Evolutionary conservation across 1,140 invertebrate species (phyloP).

Genomic region (Akabosia matsudoensis): DNA sequence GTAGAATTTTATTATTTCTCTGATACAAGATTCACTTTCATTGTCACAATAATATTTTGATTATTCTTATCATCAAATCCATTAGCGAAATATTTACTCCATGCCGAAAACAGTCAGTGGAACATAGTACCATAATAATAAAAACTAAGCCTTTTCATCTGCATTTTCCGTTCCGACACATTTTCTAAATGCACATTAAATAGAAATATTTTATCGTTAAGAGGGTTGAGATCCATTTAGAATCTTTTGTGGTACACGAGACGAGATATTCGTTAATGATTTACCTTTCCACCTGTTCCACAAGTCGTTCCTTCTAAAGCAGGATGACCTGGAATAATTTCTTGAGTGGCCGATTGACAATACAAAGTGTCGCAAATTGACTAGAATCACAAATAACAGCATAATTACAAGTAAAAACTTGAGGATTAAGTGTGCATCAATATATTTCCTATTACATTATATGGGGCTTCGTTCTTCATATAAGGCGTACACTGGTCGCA

Average conservation of each 20-base stretch:
- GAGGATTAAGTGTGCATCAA: not conserved
- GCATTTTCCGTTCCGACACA: not conserved
- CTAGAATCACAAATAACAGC: conserved; percentile 1
- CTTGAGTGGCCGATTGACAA: not conserved
- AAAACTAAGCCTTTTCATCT: not conserved
- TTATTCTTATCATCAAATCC: too few species aligned
- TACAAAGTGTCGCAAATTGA: not conserved
- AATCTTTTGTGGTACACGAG: not conserved
- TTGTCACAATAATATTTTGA: too few species aligned
- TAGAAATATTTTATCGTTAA: too few species aligned
- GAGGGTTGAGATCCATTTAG: too few species aligned
- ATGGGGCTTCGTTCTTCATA: not conserved
- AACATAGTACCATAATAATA: too few species aligned
- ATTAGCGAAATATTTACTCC: too few species aligned
- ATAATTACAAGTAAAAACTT: not conserved
- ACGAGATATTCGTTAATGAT: too few species aligned
- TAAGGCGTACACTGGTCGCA: not conserved
- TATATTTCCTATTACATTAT: not conserved
- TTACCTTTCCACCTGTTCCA: not conserved
- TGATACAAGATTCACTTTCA: too few species aligned
- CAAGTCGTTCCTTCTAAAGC: not conserved
- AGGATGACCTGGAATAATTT: not conserved
- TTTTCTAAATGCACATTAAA: conserved; percentile 1
- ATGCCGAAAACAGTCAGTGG: too few species aligned
- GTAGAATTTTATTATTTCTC: too few species aligned